Percentiles rank a stretch among this genome's conserved stretches.
Evolutionary conservation across 2,797 vertebrate genomes (phyloP).

Genomic region (Huso huso): DNA sequence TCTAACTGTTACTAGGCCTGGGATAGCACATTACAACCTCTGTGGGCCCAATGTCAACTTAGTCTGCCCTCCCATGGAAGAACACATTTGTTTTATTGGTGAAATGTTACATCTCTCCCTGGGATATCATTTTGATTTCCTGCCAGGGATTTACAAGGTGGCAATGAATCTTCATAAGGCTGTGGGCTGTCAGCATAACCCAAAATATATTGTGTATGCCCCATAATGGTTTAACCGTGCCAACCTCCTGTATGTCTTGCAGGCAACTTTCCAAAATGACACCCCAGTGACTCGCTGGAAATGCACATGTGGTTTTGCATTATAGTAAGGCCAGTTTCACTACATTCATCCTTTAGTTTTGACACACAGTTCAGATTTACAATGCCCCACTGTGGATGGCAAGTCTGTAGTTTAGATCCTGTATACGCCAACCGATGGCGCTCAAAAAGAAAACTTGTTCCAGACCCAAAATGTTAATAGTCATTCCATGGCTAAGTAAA

Average conservation of each 20-base stretch:
- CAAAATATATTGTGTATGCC: constrained; percentile 1
- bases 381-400: not conserved
- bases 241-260: not conserved
- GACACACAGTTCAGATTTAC: not conserved
- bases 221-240: not conserved
- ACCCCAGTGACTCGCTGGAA: not conserved
- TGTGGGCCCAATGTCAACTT: too few species aligned
- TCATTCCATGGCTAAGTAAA: too few species aligned
- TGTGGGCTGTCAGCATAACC: not conserved
- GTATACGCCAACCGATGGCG: not conserved
- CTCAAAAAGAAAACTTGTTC: not conserved
- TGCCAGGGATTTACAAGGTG: not conserved
- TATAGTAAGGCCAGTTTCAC: not conserved
- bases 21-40: too few species aligned
- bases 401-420: too few species aligned
- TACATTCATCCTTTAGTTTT: not conserved
- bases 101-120: not conserved
- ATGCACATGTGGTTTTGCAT: not conserved
- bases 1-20: too few species aligned
- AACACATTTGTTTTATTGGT: too few species aligned
- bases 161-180: not conserved
- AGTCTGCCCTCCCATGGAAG: too few species aligned
- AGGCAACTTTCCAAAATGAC: not conserved
- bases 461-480: too few species aligned
- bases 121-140: not conserved